Base-by-base conservation (phyloP, 2,113 vertebrate species). In the Anas platyrhynchos region DNA sequence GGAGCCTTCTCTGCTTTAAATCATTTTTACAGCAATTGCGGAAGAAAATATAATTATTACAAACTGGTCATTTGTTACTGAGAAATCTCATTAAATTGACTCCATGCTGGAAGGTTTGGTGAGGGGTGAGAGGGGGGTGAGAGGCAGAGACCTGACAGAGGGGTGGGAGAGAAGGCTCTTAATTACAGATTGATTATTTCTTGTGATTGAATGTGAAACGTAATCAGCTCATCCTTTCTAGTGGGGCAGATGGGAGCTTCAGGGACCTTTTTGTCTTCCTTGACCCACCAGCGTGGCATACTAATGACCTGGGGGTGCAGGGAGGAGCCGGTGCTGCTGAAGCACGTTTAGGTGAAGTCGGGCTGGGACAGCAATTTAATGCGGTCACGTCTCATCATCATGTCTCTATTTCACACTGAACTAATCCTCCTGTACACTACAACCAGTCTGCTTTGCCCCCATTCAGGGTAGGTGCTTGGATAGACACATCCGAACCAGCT, bases 21-120 rank as follows among this genome's bases (percentile, higher is more conserved):
- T 98, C 96, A 97, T 97, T 97, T 97, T 96, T 88, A 93, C 95
- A 79, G 93, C 74, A 23, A 96, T 97, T 86, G 94, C 67, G 2
- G 86, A 91, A 95, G 97, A 96, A 98, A 98, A 98, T 97, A 97
- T 97, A 98, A 98, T 98, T 98, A 98, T 98, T 97, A 97, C 96
- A 98, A 98, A 97, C 98, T 91, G 94, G 97, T 84, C 97, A 96
- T 98, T 98, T 98, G 97, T 98, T 98, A 98, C 97, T 55, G 90
- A 94, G 97, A 89, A 97, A 98, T 97, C 97, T 98, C 97, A 98
- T 98, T 98, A 98, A 97, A 98, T 83, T 9, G 86, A 97, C 93
- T 97, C 82, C n/a, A 68, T 61, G 96, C 94, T 97, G 91, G 94
- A 97, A 94, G 96, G 71, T 67, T 87, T 86, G 93, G n/a, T 48